Evolutionary conservation across 2,888 invertebrate genomes (phyloP), one percentile per base, ranked within the genome.

Genomic region (Apeira syringaria): DNA sequence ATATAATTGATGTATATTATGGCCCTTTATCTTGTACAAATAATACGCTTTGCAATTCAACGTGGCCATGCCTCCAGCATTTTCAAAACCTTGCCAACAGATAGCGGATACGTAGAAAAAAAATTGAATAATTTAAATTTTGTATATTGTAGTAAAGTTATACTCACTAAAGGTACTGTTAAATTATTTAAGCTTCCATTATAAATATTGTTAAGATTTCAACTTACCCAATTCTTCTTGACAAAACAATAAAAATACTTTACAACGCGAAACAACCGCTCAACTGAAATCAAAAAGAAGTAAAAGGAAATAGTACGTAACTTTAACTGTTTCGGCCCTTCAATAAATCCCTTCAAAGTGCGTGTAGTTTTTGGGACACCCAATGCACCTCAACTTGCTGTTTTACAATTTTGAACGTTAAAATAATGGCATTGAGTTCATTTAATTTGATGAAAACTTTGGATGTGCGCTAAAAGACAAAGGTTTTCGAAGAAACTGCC

Each of bases 301-400:
- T 56, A 54, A 59, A 53, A 49, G 38, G 22, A 32, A 38, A 46
- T 63, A 64, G 64, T 59, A 53, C 54, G 57, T 50, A 58, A 60
- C 63, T 59, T 54, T 43, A 52, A 47, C 46, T 51, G 49, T 61
- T 57, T 50, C 38, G 44, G 15, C 48, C 51, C 50, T 41, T 43
- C 56, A 17, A 64, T 65, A 67, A 64, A 65, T 61, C 60, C 64
- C 56, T 45, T 46, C 32, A 13, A 44, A 56, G 41, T 57, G 48
- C 47, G 36, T 30, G 15, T 36, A 46, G 48, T 52, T 50, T 45
- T 37, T 40, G 31, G 28, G 39, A 46, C 36, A 27, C 31, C 28
- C 29, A 33, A 15, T 33, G 42, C 6, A 40, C 26, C 35, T 35
- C 18, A 5, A 24, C 22, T 10, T n/a, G n/a, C n/a, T 33, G 26